Evolutionary conservation across 1,140 invertebrate genomes (phyloP).

Genomic region (Dendrolimus kikuchii): DNA sequence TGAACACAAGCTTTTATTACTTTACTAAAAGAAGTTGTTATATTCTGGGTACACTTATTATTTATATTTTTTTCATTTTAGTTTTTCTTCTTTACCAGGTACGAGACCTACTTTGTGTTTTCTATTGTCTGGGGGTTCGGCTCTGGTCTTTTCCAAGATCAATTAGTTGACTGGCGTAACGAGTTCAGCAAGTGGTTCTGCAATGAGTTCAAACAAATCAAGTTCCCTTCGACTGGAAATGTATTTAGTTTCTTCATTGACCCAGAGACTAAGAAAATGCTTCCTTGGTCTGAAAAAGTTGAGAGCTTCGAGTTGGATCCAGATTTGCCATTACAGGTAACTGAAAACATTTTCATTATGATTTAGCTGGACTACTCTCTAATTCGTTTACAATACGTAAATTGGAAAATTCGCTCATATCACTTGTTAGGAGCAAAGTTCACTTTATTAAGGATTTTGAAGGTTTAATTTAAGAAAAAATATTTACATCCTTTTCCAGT

Average conservation of each 20-base stretch:
- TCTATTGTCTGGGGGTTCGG: constrained; percentile 95
- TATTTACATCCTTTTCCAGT: constrained; percentile 29
- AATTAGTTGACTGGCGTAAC: constrained; percentile 88
- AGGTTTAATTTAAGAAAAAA: not conserved
- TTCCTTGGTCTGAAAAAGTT: constrained; percentile 89
- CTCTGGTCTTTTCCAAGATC: constrained; percentile 91
- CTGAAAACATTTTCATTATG: not conserved
- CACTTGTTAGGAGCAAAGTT: too few species aligned
- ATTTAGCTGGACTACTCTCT: too few species aligned
- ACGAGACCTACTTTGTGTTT: constrained; percentile 96
- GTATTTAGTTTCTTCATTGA: constrained; percentile 95
- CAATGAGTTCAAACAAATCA: constrained; percentile 92
- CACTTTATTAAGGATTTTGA: too few species aligned
- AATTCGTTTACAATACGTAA: too few species aligned
- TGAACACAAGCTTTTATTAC: too few species aligned
- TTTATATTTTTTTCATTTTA: constrained; percentile 23
- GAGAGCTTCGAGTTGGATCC: constrained; percentile 85
- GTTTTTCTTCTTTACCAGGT: constrained; percentile 65
- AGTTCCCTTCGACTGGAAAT: constrained; percentile 86
- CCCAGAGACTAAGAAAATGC: constrained; percentile 85
- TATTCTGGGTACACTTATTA: not conserved
- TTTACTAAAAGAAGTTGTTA: too few species aligned
- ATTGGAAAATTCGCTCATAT: too few species aligned
- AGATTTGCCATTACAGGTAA: constrained; percentile 89
- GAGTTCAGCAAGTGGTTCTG: constrained; percentile 93